Conservation (phyloP, 2,113 vertebrate genomes). For the Egretta garzetta region DNA sequence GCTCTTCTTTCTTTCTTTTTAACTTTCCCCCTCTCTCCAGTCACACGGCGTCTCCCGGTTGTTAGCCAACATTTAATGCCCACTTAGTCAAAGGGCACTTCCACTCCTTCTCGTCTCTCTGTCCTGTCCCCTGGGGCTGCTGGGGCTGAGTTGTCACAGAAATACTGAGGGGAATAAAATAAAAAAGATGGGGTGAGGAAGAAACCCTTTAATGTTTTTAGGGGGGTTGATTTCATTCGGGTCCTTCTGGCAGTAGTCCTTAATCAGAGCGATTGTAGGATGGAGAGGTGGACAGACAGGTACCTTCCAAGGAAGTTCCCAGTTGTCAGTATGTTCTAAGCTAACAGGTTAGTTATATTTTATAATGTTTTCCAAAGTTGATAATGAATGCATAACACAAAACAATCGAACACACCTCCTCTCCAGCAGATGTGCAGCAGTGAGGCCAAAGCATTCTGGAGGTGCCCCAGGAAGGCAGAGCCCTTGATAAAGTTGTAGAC, state of each 20-base stretch:
- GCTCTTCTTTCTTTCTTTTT: conserved; percentile 77
- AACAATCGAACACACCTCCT: neutral
- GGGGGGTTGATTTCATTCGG: neutral
- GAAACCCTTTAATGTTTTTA: neutral
- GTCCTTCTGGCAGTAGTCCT: neutral
- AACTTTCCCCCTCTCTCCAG: conserved; percentile 74
- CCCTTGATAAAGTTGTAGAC: neutral
- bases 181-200: neutral
- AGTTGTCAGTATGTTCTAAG: rapidly evolving
- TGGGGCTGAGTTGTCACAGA: conserved; percentile 43
- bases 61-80: conserved; percentile 79
- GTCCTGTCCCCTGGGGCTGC: conserved; percentile 62
- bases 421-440: neutral
- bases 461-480: neutral
- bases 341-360: neutral
- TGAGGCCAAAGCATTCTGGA: neutral
- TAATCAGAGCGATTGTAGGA: neutral
- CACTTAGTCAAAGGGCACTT: conserved; percentile 74
- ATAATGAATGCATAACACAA: neutral
- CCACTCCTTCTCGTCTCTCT: conserved; percentile 69
- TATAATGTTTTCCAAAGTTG: neutral
- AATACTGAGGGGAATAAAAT: conserved; percentile 40
- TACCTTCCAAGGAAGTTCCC: neutral
- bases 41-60: conserved; percentile 72
- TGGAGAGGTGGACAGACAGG: neutral